Conservation (phyloP, 2,113 vertebrate species). For the Holacanthus passer region DNA sequence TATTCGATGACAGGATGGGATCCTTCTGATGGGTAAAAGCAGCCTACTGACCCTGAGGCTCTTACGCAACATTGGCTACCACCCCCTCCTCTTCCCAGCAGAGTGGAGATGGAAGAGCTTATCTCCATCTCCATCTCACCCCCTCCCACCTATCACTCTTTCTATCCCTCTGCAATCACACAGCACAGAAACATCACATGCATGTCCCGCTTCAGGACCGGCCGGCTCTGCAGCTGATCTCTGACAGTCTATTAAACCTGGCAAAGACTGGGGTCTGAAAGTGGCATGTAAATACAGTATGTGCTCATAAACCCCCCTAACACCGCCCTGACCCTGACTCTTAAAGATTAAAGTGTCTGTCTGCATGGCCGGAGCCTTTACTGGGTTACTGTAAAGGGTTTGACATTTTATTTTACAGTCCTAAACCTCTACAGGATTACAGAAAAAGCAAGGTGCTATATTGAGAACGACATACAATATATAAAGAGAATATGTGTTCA, state of each 20-base stretch:
- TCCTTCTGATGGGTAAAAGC: slow-evolving; percentile 50
- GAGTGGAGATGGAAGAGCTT: slow-evolving; percentile 45
- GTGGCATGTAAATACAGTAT: background rate
- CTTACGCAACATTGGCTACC: slow-evolving; percentile 58
- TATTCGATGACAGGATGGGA: slow-evolving; percentile 51
- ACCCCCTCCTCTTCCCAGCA: background rate
- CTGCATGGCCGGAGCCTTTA: background rate
- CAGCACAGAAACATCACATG: slow-evolving; percentile 9
- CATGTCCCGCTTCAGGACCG: background rate
- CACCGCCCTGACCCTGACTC: slow-evolving; percentile 24
- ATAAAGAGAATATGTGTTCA: background rate
- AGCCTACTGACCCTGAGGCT: slow-evolving; percentile 62
- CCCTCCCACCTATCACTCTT: slow-evolving; percentile 42
- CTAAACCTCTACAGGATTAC: slow-evolving; percentile 7
- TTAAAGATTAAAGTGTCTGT: slow-evolving; percentile 36
- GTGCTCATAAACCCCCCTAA: slow-evolving; percentile 9
- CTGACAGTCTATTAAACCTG: slow-evolving; percentile 16
- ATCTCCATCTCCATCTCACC: slow-evolving; percentile 50
- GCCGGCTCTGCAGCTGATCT: slow-evolving; percentile 22
- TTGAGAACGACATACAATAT: background rate
- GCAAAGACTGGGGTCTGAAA: slow-evolving; percentile 14
- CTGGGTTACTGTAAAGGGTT: background rate
- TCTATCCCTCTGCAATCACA: slow-evolving; percentile 2
- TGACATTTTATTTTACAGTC: slow-evolving; percentile 33
- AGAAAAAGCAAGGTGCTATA: background rate